Evolutionary conservation across 2,888 invertebrate species (phyloP).

Genomic region (Phoenoteleia sp.): DNA sequence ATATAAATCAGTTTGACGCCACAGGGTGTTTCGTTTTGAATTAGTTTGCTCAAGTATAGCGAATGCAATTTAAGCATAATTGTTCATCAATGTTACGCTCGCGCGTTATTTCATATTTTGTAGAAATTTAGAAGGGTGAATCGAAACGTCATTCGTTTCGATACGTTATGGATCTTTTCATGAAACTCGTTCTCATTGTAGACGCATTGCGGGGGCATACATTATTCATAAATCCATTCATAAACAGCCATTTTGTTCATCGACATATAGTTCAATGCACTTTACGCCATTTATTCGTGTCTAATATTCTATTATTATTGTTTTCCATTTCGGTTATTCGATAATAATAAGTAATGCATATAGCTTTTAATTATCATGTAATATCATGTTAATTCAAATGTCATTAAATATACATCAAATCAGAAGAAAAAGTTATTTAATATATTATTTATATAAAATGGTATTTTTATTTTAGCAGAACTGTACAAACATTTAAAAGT

Average conservation of each 20-base stretch:
- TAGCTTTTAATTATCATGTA: too few relatives aligned
- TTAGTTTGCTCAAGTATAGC: slow-evolving; percentile 14
- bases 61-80: background rate
- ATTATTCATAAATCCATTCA: slow-evolving; percentile 49
- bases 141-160: slow-evolving; percentile 15
- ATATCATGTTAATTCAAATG: too few relatives aligned
- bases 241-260: slow-evolving; percentile 39
- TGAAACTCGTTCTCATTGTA: slow-evolving; percentile 10
- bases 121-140: slow-evolving; percentile 1
- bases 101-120: slow-evolving; percentile 5
- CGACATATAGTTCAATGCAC: slow-evolving; percentile 11
- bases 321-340: background rate
- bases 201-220: slow-evolving; percentile 23
- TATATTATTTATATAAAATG: too few relatives aligned
- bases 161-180: slow-evolving; percentile 44
- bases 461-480: too few relatives aligned
- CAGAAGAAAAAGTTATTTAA: too few relatives aligned
- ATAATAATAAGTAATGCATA: too few relatives aligned
- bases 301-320: slow-evolving; percentile 1
- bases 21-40: background rate
- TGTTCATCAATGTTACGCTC: background rate
- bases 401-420: too few relatives aligned
- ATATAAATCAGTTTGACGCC: background rate
- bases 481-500: too few relatives aligned
- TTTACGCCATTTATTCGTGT: background rate